A percentile compares a stretch with the other conserved stretches of the same genome.
Conservation (phyloP, 2,888 invertebrate genomes). For the Andrena camellia region DNA sequence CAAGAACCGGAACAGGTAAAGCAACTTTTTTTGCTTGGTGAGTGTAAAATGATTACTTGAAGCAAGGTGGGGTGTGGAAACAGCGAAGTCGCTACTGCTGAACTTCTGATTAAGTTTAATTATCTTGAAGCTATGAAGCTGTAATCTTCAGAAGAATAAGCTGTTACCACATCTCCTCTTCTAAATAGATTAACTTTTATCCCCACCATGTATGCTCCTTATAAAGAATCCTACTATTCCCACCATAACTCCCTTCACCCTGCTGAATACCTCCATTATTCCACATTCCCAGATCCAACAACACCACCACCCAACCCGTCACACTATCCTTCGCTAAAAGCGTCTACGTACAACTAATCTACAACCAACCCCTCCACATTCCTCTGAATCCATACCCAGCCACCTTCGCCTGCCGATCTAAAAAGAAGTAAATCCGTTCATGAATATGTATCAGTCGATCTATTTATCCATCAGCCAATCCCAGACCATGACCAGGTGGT, state of each 20-base stretch:
- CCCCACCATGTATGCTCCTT: no score
- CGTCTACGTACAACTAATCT: neutral
- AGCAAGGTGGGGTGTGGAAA: no score
- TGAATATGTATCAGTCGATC: slow-evolving; percentile 11
- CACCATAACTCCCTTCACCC: no score
- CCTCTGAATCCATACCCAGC: neutral
- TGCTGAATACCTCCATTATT: neutral
- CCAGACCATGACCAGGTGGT: neutral
- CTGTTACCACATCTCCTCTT: no score
- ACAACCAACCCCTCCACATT: neutral
- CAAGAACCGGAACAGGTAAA: slow-evolving; percentile 84
- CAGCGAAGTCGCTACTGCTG: no score
- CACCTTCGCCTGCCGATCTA: neutral
- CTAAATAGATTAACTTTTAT: no score
- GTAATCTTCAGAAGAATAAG: no score
- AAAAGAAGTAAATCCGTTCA: neutral
- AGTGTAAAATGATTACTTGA: no score
- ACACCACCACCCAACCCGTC: neutral
- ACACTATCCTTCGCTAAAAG: neutral
- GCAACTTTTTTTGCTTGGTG: no score
- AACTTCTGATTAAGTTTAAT: no score
- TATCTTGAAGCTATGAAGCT: no score
- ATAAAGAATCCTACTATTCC: no score
- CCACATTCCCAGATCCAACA: neutral
- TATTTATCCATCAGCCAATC: neutral